Conservation (phyloP, 2,113 vertebrate species). For the Falco punctatus region DNA sequence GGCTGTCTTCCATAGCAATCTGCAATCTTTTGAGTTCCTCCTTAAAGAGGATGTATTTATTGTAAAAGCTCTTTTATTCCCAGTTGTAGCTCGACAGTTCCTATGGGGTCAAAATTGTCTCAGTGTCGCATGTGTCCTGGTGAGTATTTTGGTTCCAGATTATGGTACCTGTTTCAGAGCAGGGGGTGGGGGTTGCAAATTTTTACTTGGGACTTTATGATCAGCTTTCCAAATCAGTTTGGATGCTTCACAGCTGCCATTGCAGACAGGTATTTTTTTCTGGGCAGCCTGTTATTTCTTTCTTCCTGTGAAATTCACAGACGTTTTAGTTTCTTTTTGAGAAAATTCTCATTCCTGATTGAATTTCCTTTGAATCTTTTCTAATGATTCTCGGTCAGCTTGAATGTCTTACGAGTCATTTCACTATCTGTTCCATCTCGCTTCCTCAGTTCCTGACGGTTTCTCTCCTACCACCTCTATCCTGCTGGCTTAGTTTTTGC, state of each 20-base stretch:
- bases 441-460: background rate
- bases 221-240: background rate
- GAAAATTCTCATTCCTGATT: background rate
- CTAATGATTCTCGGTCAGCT: background rate
- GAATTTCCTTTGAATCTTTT: background rate
- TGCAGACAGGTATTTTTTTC: background rate
- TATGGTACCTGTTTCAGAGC: background rate
- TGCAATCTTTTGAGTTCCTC: background rate
- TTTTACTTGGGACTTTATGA: background rate
- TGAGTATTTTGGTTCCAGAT: background rate
- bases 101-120: background rate
- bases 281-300: background rate
- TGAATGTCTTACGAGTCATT: background rate
- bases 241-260: background rate
- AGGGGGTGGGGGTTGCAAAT: rapidly evolving
- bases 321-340: background rate
- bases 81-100: background rate
- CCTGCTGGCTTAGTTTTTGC: background rate
- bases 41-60: background rate
- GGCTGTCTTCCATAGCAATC: background rate
- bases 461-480: background rate
- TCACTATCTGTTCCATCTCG: rapidly evolving
- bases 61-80: background rate
- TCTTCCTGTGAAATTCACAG: background rate
- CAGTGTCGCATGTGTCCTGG: rapidly evolving